Evolutionary conservation across 1,140 invertebrate species (phyloP), one percentile per base, ranked within the genome.

Genomic region (Anoplolepis gracilipes): DNA sequence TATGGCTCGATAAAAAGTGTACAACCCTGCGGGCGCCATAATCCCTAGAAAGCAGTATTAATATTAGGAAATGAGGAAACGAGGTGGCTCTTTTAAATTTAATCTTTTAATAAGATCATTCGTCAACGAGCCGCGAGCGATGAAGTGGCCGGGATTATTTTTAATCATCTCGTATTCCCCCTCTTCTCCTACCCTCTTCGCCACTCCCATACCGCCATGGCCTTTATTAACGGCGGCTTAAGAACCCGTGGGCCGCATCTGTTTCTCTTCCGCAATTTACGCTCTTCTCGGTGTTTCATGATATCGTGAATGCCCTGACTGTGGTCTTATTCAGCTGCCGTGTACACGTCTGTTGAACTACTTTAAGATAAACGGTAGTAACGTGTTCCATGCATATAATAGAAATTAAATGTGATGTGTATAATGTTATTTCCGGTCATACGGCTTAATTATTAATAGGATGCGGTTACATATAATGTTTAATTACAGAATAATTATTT

Each of bases 81-180:
- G 88, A 88, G 89, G 79, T 90, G 64, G 88, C 75, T 88, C 89
- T 85, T 91, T 89, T 86, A 88, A 89, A 89, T 90, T 91, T 91
- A 91, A 89, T 90, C 90, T 87, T 86, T 89, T 91, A 91, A 91
- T 90, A 89, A 91, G 90, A 90, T 91, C 90, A 85, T 91, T 90
- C 90, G 89, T 91, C 90, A 88, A 90, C 87, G 85, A 89, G 77
- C 86, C 81, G 62, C 67, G 53, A 87, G 76, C 89, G 67, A 88
- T 76, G 87, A 90, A 88, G 86, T 72, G 62, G 77, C 57, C 49
- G 30, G 88, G 90, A 90, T 90, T 88, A 90, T 81, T 90, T 90
- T 90, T 90, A 88, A 90, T 90, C 86, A 76, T 70, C 61, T 65
- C 39, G 28, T 19, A 30, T 19, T 46, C 28, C 77, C 59, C 11